Evolutionary conservation across 1,140 invertebrate species (phyloP), one percentile per base, ranked within the genome.

Genomic region (Drosophila triauraria): DNA sequence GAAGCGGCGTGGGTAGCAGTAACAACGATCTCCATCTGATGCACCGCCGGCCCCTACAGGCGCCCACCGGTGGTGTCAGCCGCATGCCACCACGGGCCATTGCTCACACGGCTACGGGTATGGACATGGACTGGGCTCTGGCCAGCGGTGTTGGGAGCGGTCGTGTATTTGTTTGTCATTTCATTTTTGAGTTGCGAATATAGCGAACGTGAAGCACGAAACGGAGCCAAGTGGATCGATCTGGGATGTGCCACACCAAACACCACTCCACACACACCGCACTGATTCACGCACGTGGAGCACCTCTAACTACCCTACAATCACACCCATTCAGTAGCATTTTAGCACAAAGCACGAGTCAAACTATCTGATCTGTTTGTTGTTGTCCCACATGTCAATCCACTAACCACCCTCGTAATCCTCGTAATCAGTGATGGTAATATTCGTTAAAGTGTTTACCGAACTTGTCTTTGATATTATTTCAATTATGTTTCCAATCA

Each of bases 31-130:
- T 94, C 44, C 91, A 93, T 60, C 23, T 69, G 91, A 93, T 81
- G 75, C 94, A 94, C 72, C 85, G 85, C 9, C 93, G 91, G 63
- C 93, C 93, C 68, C 92, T 93, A 32, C 94, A 93, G 77, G 93
- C 91, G n/a, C 79, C 81, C 64, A 8, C 57, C 20, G 30, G 38
- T 25, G 25, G 40, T 56, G 53, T 40, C 23, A 60, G 57, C 9
- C 75, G 75, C 23, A 44, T 78, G 74, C 27, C 63, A 35, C 74
- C 75, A 7, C 63, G 75, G 17, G 53, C 27, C 67, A 38, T 58
- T 44, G 50, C 75, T n/a, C 40, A 67, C 32, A 54, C 58, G 48
- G 75, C 46, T 78, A 78, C 75, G 65, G 75, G 53, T 78, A 78
- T 53, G 53, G 40, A 50, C 23, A 58, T 10, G 56, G 51, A 42